Evolutionary conservation across 1,140 invertebrate genomes (phyloP).

Genomic region (Rhopalosiphum padi): DNA sequence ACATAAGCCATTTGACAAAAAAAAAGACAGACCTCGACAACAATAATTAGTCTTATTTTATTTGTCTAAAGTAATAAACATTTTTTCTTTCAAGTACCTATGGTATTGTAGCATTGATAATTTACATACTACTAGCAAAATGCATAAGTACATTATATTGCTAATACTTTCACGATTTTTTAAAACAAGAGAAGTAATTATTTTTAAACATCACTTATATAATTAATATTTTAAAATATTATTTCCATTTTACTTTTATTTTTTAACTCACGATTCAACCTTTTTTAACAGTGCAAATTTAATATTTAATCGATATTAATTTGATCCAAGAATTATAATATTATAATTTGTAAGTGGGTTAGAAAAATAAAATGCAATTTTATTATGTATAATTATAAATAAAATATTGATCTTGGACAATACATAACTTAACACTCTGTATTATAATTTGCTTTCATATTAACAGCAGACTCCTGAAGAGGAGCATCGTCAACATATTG

Average conservation of each 20-base stretch:
- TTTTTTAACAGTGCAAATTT: background rate
- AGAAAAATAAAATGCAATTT: background rate
- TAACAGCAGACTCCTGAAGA: background rate
- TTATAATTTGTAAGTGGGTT: background rate
- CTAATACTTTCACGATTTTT: background rate
- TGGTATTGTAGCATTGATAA: background rate
- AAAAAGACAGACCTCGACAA: background rate
- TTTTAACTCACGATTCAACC: background rate
- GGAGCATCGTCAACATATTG: background rate
- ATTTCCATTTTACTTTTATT: background rate
- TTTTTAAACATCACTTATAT: background rate
- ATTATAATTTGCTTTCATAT: slow-evolving; percentile 42
- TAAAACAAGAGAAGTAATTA: slow-evolving; percentile 31
- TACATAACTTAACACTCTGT: slow-evolving; percentile 39
- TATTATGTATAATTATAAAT: background rate
- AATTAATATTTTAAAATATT: background rate
- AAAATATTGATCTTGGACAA: slow-evolving; percentile 34
- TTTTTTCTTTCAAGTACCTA: background rate
- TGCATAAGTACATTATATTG: background rate
- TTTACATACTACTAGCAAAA: background rate
- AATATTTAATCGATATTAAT: background rate
- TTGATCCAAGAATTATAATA: background rate
- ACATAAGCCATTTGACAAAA: background rate
- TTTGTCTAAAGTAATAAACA: background rate
- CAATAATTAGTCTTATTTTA: background rate